These are phyloP conservation scores for Saxidomus purpurata DNA, from an alignment of 1,140 invertebrate species.

Conservation along the genomic window DNA sequence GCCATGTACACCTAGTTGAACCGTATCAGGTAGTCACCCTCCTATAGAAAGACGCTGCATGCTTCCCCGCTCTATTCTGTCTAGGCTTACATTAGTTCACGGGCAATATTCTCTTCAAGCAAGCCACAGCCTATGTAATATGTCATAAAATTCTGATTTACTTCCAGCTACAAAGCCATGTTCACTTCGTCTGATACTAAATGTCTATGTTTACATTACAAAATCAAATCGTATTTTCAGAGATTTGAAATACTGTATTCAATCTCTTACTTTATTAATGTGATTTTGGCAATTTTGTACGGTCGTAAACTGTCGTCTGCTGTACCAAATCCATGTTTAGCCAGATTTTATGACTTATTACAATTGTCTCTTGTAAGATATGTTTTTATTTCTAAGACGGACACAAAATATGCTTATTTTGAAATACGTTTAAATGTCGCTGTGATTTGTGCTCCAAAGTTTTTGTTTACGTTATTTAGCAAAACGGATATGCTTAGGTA, in stretches of 20 bases:
- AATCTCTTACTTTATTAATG: too few species aligned
- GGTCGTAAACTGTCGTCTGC: too few species aligned
- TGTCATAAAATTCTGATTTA: neutral
- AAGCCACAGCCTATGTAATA: neutral
- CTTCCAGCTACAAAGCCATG: too few species aligned
- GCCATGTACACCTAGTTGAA: too few species aligned
- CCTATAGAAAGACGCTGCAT: too few species aligned
- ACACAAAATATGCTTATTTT: conserved; percentile 28
- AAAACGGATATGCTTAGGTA: conserved; percentile 69
- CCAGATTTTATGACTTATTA: neutral
- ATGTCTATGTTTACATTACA: too few species aligned
- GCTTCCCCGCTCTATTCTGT: neutral
- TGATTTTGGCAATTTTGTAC: too few species aligned
- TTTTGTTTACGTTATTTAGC: conserved; percentile 64
- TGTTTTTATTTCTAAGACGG: neutral
- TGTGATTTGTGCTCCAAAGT: conserved; percentile 31
- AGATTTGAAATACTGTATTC: too few species aligned
- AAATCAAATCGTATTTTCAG: too few species aligned
- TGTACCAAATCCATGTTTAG: too few species aligned
- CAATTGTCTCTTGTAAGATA: neutral
- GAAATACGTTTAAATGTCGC: conserved; percentile 24
- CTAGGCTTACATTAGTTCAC: neutral
- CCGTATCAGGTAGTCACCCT: too few species aligned
- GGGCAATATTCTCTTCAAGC: neutral
- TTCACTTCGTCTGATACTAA: too few species aligned